A percentile compares a stretch with the other conserved stretches of the same genome.
Evolutionary conservation across 2,113 vertebrate genomes (phyloP).

Genomic region (Strix uralensis): DNA sequence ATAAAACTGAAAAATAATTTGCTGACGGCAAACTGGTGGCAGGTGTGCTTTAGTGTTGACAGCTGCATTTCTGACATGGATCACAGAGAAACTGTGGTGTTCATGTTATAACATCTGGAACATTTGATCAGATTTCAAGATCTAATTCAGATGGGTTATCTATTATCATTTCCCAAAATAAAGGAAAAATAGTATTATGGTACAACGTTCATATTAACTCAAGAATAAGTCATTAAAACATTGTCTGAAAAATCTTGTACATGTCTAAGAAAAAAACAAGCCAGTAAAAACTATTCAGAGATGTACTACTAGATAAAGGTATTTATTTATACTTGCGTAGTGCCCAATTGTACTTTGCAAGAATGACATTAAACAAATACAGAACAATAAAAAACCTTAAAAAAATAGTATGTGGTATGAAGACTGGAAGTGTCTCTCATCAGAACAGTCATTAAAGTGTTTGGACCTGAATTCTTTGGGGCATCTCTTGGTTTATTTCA

Average conservation of each 20-base stretch:
- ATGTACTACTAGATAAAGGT: not conserved
- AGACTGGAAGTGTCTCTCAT: not conserved
- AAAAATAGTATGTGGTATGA: not conserved
- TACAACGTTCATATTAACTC: not conserved
- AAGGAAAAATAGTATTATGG: not conserved
- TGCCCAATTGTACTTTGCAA: not conserved
- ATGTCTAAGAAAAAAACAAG: not conserved
- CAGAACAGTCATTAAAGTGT: not conserved
- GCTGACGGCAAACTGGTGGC: slow-evolving; percentile 58
- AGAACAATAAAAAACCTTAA: rapidly evolving
- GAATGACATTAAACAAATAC: not conserved
- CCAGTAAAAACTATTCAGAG: not conserved
- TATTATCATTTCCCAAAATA: slow-evolving; percentile 25
- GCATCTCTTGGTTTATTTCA: not conserved
- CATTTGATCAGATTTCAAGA: slow-evolving; percentile 69
- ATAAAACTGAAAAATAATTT: slow-evolving; percentile 66
- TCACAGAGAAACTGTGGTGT: slow-evolving; percentile 61
- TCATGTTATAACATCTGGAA: slow-evolving; percentile 73
- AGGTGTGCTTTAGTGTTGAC: slow-evolving; percentile 72
- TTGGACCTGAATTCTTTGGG: not conserved
- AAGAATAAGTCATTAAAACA: not conserved
- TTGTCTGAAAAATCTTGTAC: not conserved
- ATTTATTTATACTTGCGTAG: not conserved
- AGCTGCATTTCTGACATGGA: slow-evolving; percentile 74
- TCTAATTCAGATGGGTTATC: slow-evolving; percentile 28